Conservation (phyloP, 2,888 invertebrate genomes). For the Tachina lurida region DNA sequence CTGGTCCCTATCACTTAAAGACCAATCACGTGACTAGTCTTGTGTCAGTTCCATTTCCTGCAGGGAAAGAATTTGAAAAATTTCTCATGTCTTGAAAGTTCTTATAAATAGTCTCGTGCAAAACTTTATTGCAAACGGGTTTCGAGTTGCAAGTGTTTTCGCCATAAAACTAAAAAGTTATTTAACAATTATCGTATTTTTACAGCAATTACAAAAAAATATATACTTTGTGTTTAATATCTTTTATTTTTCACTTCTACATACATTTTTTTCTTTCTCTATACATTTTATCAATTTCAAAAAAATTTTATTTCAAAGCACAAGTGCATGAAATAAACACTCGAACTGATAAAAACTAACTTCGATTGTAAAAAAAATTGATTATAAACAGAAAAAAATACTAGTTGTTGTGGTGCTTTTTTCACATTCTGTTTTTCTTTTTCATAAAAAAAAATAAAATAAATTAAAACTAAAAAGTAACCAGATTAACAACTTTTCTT, state of each 20-base stretch:
- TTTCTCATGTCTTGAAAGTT: no score
- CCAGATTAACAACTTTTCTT: conserved; percentile 57
- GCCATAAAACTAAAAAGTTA: neutral
- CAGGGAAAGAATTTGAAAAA: no score
- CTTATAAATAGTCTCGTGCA: no score
- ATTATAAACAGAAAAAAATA: conserved; percentile 17
- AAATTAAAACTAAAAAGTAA: conserved; percentile 9
- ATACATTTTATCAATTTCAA: conserved; percentile 33
- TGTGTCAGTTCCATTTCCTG: no score
- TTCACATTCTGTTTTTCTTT: conserved; percentile 2
- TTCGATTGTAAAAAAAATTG: conserved; percentile 13
- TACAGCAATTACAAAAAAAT: neutral
- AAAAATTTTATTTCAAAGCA: conserved; percentile 46
- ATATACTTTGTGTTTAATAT: conserved; percentile 11
- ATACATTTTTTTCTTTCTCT: neutral
- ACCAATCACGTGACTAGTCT: no score
- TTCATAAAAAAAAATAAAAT: neutral
- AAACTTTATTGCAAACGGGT: no score
- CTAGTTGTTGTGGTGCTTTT: conserved; percentile 7
- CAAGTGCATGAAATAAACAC: conserved; percentile 57
- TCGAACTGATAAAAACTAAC: conserved; percentile 38
- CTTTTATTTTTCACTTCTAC: conserved; percentile 27
- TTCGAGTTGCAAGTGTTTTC: neutral
- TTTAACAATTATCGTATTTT: neutral
- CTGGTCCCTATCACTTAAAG: no score